A percentile compares a stretch with the other conserved stretches of the same genome.
phyloP scores from a whole-genome alignment of 2,797 vertebrate species.

The Malurus splendens region DNA sequence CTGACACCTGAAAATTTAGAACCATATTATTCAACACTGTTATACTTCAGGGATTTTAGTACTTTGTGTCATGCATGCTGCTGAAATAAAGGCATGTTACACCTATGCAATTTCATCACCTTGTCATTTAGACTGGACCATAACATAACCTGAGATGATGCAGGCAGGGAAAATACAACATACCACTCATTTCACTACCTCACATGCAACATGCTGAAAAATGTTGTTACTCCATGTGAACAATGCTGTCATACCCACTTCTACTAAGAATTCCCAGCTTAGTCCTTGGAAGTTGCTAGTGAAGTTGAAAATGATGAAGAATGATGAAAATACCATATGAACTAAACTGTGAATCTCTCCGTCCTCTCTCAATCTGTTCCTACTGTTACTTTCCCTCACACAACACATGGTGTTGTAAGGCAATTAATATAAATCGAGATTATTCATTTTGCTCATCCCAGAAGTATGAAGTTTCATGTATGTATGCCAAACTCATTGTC shows the following conservation, averaged over 20 bases:
- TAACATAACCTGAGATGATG: slow-evolving; percentile 26
- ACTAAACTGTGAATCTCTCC: neutral
- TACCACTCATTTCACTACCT: neutral
- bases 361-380: neutral
- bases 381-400: neutral
- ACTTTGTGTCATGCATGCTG: slow-evolving; percentile 12
- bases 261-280: neutral
- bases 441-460: slow-evolving; percentile 34
- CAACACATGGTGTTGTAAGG: neutral
- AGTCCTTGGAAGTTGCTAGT: neutral
- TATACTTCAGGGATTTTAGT: slow-evolving; percentile 6
- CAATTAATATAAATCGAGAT: slow-evolving; percentile 8
- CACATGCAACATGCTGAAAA: neutral
- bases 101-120: slow-evolving; percentile 43
- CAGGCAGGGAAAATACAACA: slow-evolving; percentile 25
- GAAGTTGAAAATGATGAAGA: neutral
- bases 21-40: neutral
- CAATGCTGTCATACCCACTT: neutral
- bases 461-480: slow-evolving; percentile 31
- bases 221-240: neutral
- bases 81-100: slow-evolving; percentile 24
- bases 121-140: slow-evolving; percentile 35
- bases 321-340: neutral
- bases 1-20: slow-evolving; percentile 19
- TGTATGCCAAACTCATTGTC: slow-evolving; percentile 45